Percentiles rank a stretch among this genome's conserved stretches.
Conservation (phyloP, 2,888 invertebrate species). For the Drosophila kokeensis region DNA sequence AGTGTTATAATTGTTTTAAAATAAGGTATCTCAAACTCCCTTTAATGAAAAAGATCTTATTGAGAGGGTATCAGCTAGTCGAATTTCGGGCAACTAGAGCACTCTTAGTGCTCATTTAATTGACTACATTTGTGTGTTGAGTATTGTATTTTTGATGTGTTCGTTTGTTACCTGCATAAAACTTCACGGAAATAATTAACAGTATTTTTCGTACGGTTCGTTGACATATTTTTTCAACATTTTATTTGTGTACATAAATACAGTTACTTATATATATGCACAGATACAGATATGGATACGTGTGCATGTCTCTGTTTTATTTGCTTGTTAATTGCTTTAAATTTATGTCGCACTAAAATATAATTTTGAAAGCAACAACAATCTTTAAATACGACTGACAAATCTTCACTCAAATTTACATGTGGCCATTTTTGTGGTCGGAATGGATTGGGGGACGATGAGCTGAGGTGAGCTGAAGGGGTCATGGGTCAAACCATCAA, state of each 20-base stretch:
- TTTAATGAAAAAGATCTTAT: neutral
- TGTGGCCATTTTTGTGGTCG: neutral
- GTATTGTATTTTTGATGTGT: constrained; percentile 11
- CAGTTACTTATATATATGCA: neutral
- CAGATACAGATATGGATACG: neutral
- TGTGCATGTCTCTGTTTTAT: constrained; percentile 6
- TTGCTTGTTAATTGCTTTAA: constrained; percentile 46
- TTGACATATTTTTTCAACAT: constrained; percentile 39
- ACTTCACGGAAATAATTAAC: constrained; percentile 51
- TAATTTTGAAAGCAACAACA: constrained; percentile 12
- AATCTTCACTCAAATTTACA: constrained; percentile 12
- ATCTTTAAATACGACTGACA: neutral
- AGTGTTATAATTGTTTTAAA: neutral
- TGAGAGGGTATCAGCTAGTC: neutral
- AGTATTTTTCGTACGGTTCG: constrained; percentile 40
- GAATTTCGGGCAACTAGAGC: neutral
- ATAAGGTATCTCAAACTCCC: rapidly evolving
- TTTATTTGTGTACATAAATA: neutral
- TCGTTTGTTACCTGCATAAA: constrained; percentile 37
- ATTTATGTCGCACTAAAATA: constrained; percentile 25
- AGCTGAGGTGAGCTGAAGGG: neutral
- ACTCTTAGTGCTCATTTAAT: neutral
- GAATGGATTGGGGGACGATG: neutral
- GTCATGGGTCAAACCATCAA: constrained; percentile 25
- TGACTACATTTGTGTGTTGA: constrained; percentile 13